Base-by-base conservation (phyloP, 2,797 vertebrate genomes). In the Sebastes elongatus region DNA sequence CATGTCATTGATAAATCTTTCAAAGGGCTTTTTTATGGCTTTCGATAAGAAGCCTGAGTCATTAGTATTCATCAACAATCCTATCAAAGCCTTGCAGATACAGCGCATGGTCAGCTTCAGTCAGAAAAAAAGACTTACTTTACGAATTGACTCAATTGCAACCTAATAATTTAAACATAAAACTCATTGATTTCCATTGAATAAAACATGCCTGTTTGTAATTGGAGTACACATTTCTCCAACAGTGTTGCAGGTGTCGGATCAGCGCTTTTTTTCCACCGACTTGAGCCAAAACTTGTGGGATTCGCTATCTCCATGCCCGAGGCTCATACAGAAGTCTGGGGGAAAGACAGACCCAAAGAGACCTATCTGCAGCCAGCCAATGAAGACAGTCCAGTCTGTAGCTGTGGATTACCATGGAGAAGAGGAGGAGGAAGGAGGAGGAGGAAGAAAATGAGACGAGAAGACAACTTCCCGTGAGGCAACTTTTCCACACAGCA, bases 401-500 rank as follows among this genome's bases (percentile, higher is more conserved):
- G 70, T 18, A 66, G 65, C 75, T 2, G n/a, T 75, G 74, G 79
- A 83, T 82, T 76, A 72, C 52, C 22, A 25, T 28, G 53, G n/a
- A 66, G 82, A 25, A 23, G 62, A 79, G 10, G 33, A 38, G 11
- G 69, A 38, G 10, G 70, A 38, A 4, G 42, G 42, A 52, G 56
- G 55, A 71, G 46, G 49, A 63, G 63, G 62, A 76, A 33, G 70
- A 63, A 64, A 76, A 74, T 1, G 28, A 87, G 69, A 57, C 28
- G 28, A 60, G 68, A 81, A n/a, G 49, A 52, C 49, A 52, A 62
- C 59, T 74, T 79, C 70, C 76, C 38, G 1, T 76, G 75, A 84
- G 87, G 78, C 81, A 80, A 57, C 76, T 78, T 81, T 76, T 84
- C 63, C 49, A 57, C 53, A 64, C 75, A 66, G 63, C 71, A 71